Percentiles rank a stretch among this genome's conserved stretches.
Conservation (phyloP, 2,113 vertebrate genomes). For the Microcebus murinus region DNA sequence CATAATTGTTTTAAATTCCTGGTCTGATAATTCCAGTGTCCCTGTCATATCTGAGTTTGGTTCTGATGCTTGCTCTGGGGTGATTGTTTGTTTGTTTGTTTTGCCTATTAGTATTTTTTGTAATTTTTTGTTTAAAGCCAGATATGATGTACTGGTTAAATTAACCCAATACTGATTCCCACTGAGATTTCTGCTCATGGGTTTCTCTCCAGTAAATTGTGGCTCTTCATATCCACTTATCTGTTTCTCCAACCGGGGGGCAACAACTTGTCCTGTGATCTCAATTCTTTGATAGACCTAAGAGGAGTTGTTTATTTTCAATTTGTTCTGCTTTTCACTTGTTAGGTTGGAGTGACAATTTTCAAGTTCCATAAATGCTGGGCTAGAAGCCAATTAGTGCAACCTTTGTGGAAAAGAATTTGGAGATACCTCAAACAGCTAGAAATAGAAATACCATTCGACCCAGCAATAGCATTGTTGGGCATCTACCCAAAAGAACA, state of each 20-base stretch:
- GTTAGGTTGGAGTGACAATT: background rate
- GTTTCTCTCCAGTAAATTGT: constrained; percentile 21
- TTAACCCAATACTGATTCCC: background rate
- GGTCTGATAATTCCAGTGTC: background rate
- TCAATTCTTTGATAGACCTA: background rate
- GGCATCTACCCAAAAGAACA: no score
- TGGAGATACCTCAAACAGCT: no score
- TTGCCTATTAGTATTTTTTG: background rate
- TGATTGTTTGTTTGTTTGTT: background rate
- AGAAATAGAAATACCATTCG: no score
- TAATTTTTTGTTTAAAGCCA: background rate
- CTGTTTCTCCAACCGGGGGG: background rate
- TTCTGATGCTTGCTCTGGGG: background rate
- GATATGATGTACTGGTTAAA: background rate
- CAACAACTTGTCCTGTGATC: background rate
- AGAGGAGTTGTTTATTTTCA: background rate
- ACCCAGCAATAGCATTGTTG: no score
- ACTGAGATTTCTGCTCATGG: background rate
- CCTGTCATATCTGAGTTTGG: background rate
- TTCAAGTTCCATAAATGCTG: background rate
- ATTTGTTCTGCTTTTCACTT: background rate
- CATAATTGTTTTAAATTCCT: constrained; percentile 17
- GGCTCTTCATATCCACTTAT: background rate
- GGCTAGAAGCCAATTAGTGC: background rate
- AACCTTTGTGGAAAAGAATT: no score